phyloP scores from a whole-genome alignment of 2,113 vertebrate species.

The Aythya baeri region DNA sequence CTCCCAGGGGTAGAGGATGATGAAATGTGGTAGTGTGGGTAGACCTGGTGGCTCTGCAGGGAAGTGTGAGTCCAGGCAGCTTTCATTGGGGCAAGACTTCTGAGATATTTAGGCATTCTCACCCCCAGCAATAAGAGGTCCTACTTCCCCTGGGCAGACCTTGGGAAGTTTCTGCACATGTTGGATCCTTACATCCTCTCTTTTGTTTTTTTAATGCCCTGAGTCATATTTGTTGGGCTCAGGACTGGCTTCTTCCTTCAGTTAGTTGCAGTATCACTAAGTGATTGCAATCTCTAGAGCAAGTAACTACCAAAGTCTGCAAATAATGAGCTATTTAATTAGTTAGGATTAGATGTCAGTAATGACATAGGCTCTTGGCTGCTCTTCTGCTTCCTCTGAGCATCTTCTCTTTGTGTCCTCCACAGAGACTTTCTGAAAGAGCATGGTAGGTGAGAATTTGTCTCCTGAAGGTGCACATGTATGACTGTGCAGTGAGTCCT shows the following conservation, averaged over 20 bases:
- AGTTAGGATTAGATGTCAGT: too few relatives aligned
- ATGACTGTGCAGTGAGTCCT: background rate
- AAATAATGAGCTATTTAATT: background rate
- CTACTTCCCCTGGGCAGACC: rapidly evolving
- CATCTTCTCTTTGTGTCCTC: background rate
- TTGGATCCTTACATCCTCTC: too few relatives aligned
- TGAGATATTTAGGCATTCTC: rapidly evolving
- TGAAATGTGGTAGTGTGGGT: rapidly evolving
- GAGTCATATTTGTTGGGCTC: background rate
- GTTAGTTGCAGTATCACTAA: background rate
- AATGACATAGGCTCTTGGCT: background rate
- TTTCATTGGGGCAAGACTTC: rapidly evolving
- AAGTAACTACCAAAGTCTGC: background rate
- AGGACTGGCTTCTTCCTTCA: background rate
- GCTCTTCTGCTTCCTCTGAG: background rate
- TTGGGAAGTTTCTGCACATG: background rate
- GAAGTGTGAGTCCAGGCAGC: background rate
- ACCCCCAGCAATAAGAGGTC: background rate
- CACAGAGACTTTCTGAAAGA: background rate
- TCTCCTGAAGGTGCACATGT: background rate
- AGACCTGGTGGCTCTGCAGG: background rate
- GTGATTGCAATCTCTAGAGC: background rate
- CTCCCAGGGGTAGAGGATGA: rapidly evolving
- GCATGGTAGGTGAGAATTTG: background rate
- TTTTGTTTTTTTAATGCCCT: background rate